Conservation (phyloP, 1,140 invertebrate species). For the Leptoteleia sp. region DNA sequence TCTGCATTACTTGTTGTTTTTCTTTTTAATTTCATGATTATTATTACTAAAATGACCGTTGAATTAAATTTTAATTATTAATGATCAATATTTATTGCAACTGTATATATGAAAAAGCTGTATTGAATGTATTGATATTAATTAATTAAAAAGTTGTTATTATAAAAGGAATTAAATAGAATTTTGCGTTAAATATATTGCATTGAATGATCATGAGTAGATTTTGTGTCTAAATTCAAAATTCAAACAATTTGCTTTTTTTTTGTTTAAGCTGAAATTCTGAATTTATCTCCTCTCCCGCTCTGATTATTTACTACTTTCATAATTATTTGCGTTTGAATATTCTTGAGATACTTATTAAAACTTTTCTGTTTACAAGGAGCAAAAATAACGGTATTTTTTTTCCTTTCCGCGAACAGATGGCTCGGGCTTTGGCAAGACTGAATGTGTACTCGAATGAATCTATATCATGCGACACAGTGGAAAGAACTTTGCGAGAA, state of each 20-base stretch:
- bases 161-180: no score
- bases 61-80: no score
- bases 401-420: constrained; percentile 32
- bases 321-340: constrained; percentile 27
- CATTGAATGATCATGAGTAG: no score
- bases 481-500: constrained; percentile 33
- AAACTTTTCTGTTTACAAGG: constrained; percentile 37
- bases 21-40: no score
- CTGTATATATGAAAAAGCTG: no score
- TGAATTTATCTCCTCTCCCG: constrained; percentile 8
- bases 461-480: constrained; percentile 35
- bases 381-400: constrained; percentile 25
- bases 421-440: constrained; percentile 29
- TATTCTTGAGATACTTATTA: constrained; percentile 30
- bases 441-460: constrained; percentile 40
- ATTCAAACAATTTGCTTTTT: background rate
- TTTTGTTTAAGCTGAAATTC: background rate
- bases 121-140: no score
- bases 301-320: constrained; percentile 7
- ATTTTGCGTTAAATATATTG: no score
- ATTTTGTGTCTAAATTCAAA: background rate
- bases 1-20: no score
- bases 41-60: no score
- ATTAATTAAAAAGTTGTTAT: no score
- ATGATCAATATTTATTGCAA: no score